These are phyloP conservation scores for Anthopleura xanthogrammica DNA, from an alignment of 92 coral and sea anemone species.

Conservation along the genomic window DNA sequence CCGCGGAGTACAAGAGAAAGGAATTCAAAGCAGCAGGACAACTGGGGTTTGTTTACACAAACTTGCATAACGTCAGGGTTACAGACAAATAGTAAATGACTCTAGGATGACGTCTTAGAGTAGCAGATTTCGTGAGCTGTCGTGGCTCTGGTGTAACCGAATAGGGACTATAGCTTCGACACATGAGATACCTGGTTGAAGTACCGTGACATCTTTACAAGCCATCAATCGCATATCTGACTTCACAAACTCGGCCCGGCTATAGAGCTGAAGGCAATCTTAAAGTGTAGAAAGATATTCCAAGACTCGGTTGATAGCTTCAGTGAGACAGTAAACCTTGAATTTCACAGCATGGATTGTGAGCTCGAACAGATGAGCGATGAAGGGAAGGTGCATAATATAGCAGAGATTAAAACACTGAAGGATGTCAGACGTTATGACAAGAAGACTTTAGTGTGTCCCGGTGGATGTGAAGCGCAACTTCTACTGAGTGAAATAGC, in stretches of 20 bases:
- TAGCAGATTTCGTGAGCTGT: conserved; percentile 1
- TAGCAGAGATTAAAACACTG: conserved; percentile 39
- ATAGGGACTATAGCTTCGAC: not conserved
- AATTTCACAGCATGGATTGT: conserved; percentile 25
- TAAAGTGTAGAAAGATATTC: not conserved
- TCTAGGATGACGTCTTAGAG: not conserved
- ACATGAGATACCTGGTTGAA: not conserved
- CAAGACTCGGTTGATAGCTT: not conserved
- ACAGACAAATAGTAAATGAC: not conserved
- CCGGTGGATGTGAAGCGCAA: conserved; percentile 79
- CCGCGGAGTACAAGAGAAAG: conserved; percentile 4
- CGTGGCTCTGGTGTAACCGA: not conserved
- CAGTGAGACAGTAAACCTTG: not conserved
- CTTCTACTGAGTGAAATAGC: conserved; percentile 61
- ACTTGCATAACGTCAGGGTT: not conserved
- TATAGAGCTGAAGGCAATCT: not conserved
- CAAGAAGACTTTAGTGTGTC: conserved; percentile 79
- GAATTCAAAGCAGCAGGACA: conserved; percentile 21
- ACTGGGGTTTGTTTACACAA: conserved; percentile 15
- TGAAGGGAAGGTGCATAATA: not conserved
- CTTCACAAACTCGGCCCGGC: not conserved
- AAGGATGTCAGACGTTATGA: conserved; percentile 86
- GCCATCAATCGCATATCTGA: conserved; percentile 14
- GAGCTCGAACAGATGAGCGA: conserved; percentile 40
- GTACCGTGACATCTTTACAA: conserved; percentile 1